Base-by-base conservation (phyloP, 1,140 invertebrate genomes). In the Lepeophtheirus salmonis region DNA sequence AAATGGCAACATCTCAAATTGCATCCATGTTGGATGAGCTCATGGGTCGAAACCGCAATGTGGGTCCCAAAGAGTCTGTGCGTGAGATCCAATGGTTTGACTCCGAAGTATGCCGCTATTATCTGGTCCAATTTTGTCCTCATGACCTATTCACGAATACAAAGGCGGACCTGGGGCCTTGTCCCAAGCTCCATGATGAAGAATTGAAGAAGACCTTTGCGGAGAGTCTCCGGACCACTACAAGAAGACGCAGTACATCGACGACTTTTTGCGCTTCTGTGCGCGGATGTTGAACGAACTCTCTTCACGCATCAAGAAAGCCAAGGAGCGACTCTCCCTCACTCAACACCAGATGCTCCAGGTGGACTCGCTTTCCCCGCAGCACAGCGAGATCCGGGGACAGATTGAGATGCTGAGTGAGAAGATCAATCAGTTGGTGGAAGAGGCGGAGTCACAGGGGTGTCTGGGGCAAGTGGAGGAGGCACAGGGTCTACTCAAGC, bases 121-220 rank as follows among this genome's bases (percentile, higher is more conserved):
- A 84, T 71, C 76, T 97, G 67, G 89, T 91, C 18, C 89, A 89
- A 68, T 97, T 97, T 70, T 97, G 94, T 72, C 92, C 92, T 12
- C 88, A 96, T 73, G 91, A 97, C 70, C 75, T 97, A 30, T 97
- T 97, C 74, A 88, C 92, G 1, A 97, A 97, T 69, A 97, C 92
- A n/a, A n/a, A 90, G 72, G 90, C 90, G 48, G 94, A 97, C 70
- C 73, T 91, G 10, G 86, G 91, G 14, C 80, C 79, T 0, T 97
- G 92, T 72, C 75, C 82, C 1, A 86, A 89, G 73, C 82, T 96
- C n/a, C 92, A 97, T 69, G 91, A 97, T 74, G 91, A 97, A 68
- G 69, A 70, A 25, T 64, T 80, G 2, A 70, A 73, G 56, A 71
- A n/a, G n/a, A n/a, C n/a, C n/a, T n/a, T n/a, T n/a, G n/a, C n/a